phyloP scores from a whole-genome alignment of 2,797 vertebrate genomes.

The Esox lucius region DNA sequence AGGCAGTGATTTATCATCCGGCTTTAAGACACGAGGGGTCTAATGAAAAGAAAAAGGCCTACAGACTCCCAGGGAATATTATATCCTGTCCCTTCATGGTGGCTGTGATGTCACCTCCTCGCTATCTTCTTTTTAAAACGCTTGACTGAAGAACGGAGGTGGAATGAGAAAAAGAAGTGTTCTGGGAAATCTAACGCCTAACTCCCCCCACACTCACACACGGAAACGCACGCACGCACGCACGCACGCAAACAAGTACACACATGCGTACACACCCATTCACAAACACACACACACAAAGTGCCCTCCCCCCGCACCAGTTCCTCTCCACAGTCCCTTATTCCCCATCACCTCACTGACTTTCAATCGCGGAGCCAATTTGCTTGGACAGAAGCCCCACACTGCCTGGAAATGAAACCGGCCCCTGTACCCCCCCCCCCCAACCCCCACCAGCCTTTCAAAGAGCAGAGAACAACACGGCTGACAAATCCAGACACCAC shows the following conservation, averaged over 20 bases:
- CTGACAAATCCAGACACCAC: slow-evolving; percentile 23
- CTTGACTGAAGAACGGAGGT: slow-evolving; percentile 23
- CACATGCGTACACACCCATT: no score
- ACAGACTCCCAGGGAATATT: slow-evolving; percentile 30
- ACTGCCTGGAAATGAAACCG: slow-evolving; percentile 64
- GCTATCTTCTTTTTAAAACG: slow-evolving; percentile 34
- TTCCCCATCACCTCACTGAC: slow-evolving; percentile 61
- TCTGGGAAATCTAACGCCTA: slow-evolving; percentile 52
- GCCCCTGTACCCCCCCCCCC: slow-evolving; percentile 24
- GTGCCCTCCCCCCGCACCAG: not conserved
- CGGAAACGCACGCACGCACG: no score
- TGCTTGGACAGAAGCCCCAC: slow-evolving; percentile 56
- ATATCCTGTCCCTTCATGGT: slow-evolving; percentile 33
- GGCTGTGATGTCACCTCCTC: slow-evolving; percentile 33
- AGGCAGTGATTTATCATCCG: not conserved
- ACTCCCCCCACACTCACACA: no score
- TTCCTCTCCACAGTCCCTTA: not conserved
- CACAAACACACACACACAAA: not conserved
- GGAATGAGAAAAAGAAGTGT: slow-evolving; percentile 32
- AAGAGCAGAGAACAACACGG: slow-evolving; percentile 49
- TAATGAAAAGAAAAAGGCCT: not conserved
- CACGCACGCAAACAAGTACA: not conserved
- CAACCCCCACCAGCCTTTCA: slow-evolving; percentile 49
- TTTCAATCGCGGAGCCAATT: slow-evolving; percentile 70
- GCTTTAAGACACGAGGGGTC: no score